These are phyloP conservation scores for Helobdella robusta DNA, from an alignment of 2,888 invertebrate genomes.

Conservation along the genomic window DNA sequence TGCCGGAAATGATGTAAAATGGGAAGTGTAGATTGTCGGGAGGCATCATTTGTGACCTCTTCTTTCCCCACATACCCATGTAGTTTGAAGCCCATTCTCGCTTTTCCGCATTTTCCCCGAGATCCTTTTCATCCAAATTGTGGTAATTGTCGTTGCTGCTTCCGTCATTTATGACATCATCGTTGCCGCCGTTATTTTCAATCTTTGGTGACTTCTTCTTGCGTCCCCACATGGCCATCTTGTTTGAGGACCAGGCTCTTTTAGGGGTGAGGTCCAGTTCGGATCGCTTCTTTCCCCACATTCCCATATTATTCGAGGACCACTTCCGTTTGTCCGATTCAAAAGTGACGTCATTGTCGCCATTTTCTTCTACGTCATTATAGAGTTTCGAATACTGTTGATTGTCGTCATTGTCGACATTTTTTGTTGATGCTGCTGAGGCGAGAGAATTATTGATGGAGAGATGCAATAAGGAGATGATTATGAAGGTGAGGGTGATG, in stretches of 20 bases:
- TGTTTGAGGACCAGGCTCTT: constrained; percentile 4
- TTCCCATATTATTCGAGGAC: constrained; percentile 18
- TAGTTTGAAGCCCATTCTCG: background rate
- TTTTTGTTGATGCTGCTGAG: too few species aligned
- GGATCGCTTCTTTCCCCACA: constrained; percentile 13
- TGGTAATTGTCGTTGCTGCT: background rate
- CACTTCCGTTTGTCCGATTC: constrained; percentile 21
- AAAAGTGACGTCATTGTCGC: background rate
- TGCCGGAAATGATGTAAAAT: too few species aligned
- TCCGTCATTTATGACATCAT: too few species aligned
- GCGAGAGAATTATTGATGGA: too few species aligned
- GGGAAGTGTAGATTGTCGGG: too few species aligned
- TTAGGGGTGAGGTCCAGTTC: background rate
- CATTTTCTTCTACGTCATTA: too few species aligned
- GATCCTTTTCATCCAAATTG: background rate
- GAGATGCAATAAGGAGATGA: too few species aligned
- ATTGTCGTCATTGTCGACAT: too few species aligned
- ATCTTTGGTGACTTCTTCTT: background rate
- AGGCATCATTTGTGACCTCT: too few species aligned
- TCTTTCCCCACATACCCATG: constrained; percentile 19
- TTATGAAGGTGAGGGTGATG: too few species aligned
- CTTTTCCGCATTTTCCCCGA: background rate
- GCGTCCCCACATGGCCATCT: constrained; percentile 12
- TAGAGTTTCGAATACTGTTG: too few species aligned
- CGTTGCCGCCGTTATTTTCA: too few species aligned